Evolutionary conservation across 2,113 vertebrate species (phyloP).

Genomic region (Limnothrissa miodon): DNA sequence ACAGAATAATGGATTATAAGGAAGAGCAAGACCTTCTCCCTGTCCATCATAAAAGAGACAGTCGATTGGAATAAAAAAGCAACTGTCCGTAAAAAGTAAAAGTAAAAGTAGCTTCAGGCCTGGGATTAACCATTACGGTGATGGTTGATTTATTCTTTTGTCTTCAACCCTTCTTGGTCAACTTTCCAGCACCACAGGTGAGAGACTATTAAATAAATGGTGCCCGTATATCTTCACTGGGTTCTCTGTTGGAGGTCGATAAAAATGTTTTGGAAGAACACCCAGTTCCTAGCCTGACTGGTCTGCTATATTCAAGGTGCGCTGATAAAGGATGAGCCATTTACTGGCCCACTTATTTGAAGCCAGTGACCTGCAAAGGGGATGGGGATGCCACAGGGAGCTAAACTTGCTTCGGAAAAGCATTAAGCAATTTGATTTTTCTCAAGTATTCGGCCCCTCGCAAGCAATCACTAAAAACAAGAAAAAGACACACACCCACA

Average conservation of each 20-base stretch:
- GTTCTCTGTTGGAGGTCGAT: background rate
- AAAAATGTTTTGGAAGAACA: constrained; percentile 15
- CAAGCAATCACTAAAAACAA: background rate
- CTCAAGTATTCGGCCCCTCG: background rate
- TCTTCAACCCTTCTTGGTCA: background rate
- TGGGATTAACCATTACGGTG: background rate
- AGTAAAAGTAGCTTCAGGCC: background rate
- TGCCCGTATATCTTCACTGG: background rate
- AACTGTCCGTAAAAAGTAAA: background rate
- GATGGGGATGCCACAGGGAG: background rate
- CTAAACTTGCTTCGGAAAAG: background rate
- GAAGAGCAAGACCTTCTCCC: background rate
- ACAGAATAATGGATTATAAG: background rate
- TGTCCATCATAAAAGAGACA: background rate
- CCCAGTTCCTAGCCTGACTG: background rate
- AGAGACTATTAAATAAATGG: background rate
- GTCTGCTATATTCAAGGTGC: constrained; percentile 7
- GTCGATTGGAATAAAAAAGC: background rate
- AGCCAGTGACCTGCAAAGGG: background rate
- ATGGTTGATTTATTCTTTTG: background rate
- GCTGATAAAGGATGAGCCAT: constrained; percentile 21
- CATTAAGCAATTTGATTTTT: background rate
- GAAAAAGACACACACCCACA: background rate
- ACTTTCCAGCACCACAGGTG: background rate
- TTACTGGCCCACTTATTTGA: constrained; percentile 24